phyloP scores from a whole-genome alignment of 2,797 vertebrate genomes.

The Siniperca scherzeri region DNA sequence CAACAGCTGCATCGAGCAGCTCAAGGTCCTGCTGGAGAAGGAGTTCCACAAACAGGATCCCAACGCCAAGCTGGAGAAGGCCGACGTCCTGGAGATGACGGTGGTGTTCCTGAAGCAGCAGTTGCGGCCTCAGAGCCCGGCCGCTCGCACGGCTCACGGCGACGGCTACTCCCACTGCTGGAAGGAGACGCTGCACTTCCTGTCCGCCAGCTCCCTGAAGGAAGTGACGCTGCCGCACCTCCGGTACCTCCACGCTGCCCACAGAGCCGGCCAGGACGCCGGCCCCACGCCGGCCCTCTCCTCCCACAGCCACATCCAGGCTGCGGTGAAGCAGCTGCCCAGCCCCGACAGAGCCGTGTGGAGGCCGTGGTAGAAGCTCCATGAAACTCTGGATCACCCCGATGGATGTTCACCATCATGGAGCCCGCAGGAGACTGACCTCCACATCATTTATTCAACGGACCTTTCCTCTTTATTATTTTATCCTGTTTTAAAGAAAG shows the following conservation, averaged over 20 bases:
- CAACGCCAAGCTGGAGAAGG: constrained; percentile 82
- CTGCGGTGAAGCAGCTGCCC: constrained; percentile 59
- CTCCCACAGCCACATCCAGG: constrained; percentile 47
- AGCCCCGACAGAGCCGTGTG: constrained; percentile 56
- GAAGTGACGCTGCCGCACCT: constrained; percentile 43
- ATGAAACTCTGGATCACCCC: background rate
- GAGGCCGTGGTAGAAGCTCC: constrained; percentile 73
- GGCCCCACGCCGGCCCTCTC: constrained; percentile 26
- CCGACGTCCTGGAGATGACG: constrained; percentile 83
- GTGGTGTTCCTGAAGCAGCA: constrained; percentile 82
- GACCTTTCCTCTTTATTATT: background rate
- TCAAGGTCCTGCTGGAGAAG: constrained; percentile 80
- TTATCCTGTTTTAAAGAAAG: constrained; percentile 4
- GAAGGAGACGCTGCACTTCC: constrained; percentile 82
- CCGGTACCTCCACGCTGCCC: constrained; percentile 17
- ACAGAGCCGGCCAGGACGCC: constrained; percentile 13
- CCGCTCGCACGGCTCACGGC: constrained; percentile 73
- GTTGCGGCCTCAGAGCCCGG: constrained; percentile 57
- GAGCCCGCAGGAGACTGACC: constrained; percentile 52
- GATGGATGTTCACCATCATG: constrained; percentile 16
- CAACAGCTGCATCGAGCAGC: constrained; percentile 84
- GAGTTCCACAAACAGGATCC: constrained; percentile 77
- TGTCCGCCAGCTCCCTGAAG: constrained; percentile 78
- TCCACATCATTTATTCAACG: background rate
- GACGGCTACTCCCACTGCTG: constrained; percentile 83